Percentiles rank a stretch among this genome's conserved stretches.
Evolutionary conservation across 2,113 vertebrate genomes (phyloP).

Genomic region (Onychostruthus taczanowskii): DNA sequence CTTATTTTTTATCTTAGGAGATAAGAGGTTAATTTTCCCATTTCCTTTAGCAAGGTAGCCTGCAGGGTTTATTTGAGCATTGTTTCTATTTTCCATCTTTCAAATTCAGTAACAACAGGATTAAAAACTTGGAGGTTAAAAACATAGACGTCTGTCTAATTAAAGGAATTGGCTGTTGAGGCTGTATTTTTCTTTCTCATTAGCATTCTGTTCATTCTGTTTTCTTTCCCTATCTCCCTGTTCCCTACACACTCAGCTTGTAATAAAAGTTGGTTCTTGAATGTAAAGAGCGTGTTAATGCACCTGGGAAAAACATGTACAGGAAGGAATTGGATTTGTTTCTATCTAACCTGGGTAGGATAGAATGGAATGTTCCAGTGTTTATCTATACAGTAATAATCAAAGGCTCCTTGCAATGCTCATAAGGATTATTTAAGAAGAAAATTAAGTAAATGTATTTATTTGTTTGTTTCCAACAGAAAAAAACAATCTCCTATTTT

Average conservation of each 20-base stretch:
- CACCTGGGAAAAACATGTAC: slow-evolving; percentile 27
- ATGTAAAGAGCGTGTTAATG: slow-evolving; percentile 53
- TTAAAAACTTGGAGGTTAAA: slow-evolving; percentile 47
- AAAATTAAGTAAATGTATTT: slow-evolving; percentile 55
- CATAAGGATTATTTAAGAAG: slow-evolving; percentile 53
- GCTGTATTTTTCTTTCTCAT: slow-evolving; percentile 25
- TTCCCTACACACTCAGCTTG: slow-evolving; percentile 38
- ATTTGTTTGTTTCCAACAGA: slow-evolving; percentile 40
- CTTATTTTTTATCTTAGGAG: not conserved
- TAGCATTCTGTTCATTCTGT: slow-evolving; percentile 34
- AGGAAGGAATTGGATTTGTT: slow-evolving; percentile 48
- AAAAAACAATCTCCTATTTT: slow-evolving; percentile 47
- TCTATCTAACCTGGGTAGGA: slow-evolving; percentile 21
- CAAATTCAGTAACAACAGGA: not conserved
- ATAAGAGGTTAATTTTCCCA: slow-evolving; percentile 12
- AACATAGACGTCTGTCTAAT: not conserved
- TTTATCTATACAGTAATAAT: slow-evolving; percentile 52
- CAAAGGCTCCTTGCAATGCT: not conserved
- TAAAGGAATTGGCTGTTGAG: slow-evolving; percentile 20
- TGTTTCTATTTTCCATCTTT: not conserved
- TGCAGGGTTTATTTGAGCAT: not conserved
- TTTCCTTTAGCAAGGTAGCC: not conserved
- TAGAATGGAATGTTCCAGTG: not conserved
- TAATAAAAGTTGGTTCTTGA: slow-evolving; percentile 55
- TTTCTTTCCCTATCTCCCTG: slow-evolving; percentile 36